phyloP scores from a whole-genome alignment of 37 sponge, comb jelly and placozoan genomes.

The Bolinopsis microptera region DNA sequence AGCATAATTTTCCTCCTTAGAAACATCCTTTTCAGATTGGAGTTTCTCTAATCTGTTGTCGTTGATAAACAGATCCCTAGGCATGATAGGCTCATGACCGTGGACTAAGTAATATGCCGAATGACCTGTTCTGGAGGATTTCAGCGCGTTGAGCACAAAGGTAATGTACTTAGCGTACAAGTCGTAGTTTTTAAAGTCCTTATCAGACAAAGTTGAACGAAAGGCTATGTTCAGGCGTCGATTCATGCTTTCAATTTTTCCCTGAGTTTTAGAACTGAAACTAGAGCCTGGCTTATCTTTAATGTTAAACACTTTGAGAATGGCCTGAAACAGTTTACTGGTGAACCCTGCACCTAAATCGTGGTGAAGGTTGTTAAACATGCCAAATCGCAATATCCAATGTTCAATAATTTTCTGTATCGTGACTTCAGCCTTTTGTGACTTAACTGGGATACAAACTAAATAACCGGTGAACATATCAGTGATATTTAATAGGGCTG shows the following conservation, averaged over 20 bases:
- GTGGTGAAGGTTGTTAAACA: neutral
- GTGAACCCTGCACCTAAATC: neutral
- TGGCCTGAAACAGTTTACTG: neutral
- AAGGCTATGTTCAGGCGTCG: slow-evolving; percentile 31
- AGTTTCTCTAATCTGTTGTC: neutral
- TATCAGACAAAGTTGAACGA: neutral
- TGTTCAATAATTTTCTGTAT: slow-evolving; percentile 14
- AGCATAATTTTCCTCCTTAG: neutral
- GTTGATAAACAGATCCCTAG: slow-evolving; percentile 35
- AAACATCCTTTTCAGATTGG: neutral
- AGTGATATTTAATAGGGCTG: neutral
- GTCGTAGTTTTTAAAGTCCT: slow-evolving; percentile 50
- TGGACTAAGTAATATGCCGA: slow-evolving; percentile 6
- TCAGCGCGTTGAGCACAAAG: neutral
- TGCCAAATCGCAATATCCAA: slow-evolving; percentile 42
- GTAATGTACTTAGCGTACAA: slow-evolving; percentile 34
- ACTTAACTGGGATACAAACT: neutral
- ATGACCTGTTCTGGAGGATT: slow-evolving; percentile 23
- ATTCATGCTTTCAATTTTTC: slow-evolving; percentile 3
- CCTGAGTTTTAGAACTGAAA: slow-evolving; percentile 33
- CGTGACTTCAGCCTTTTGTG: neutral
- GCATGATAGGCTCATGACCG: slow-evolving; percentile 27
- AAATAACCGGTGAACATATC: slow-evolving; percentile 23
- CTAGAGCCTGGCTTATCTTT: neutral
- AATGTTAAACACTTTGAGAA: slow-evolving; percentile 9